A percentile compares a stretch with the other conserved stretches of the same genome.
Conservation (phyloP, 1,140 invertebrate genomes). For the Samia ricini region DNA sequence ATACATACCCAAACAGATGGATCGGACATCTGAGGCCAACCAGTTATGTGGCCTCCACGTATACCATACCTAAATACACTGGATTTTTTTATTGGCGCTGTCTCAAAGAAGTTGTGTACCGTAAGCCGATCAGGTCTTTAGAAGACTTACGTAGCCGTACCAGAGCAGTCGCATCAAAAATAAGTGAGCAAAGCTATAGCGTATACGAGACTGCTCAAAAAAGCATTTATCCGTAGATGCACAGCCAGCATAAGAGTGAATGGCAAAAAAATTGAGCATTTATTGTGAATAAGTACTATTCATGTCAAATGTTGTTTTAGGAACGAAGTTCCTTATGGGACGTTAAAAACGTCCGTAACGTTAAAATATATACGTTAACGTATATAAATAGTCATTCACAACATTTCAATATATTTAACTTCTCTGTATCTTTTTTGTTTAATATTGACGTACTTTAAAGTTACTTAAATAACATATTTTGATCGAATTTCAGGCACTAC, state of each 20-base stretch:
- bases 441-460: no score
- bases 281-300: conserved; percentile 10
- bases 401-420: no score
- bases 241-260: conserved; percentile 14
- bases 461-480: no score
- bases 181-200: neutral
- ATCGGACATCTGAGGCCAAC: neutral
- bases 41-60: neutral
- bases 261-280: conserved; percentile 22
- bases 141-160: no score
- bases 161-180: neutral
- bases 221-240: conserved; percentile 10
- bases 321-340: no score
- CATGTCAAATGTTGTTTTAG: no score
- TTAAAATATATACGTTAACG: no score
- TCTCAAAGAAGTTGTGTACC: neutral
- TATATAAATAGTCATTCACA: no score
- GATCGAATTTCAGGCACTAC: no score
- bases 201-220: neutral
- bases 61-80: neutral
- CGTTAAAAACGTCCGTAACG: no score
- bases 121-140: neutral
- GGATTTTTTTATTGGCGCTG: neutral
- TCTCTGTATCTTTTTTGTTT: no score
- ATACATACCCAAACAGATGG: neutral